Base-by-base conservation (phyloP, 1,140 invertebrate genomes). In the Rhopalosiphum maidis region DNA sequence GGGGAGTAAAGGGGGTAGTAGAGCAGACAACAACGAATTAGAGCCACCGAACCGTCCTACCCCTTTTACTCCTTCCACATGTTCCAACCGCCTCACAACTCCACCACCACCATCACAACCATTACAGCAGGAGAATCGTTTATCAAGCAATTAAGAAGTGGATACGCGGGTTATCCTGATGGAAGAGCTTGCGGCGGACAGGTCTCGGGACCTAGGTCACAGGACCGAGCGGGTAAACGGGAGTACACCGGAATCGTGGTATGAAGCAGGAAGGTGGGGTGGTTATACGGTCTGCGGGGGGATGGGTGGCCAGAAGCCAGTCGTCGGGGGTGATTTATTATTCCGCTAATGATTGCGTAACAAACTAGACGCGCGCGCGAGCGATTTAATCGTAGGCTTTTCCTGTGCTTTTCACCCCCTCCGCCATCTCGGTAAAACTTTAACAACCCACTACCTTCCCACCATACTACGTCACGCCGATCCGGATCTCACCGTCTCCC, bases 371-470 rank as follows among this genome's bases (percentile, higher is more conserved):
- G 82, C 82, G 77, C 68, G 21, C 77, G 46, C 77, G 30, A 37
- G 82, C 82, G 91, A 51, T 93, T 93, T 86, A 93, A 55, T 86
- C 91, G 91, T 93, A 93, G 91, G 91, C 82, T 86, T 93, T 93
- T 93, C 77, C 91, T n/a, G 91, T n/a, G 46, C 77, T 37, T 85
- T 82, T 92, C 91, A 8, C 91, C 46, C 91, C 11, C 35, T 30
- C 46, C 23, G 30, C 91, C 82, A 11, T 91, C 21, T 37, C 68
- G 60, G 90, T 18, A 22, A 91, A 91, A 91, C 68, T 91, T 91
- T 91, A 25, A 25, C 35, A 41, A 21, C 90, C 68, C 68, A 4
- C 54, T 7, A 5, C 46, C 43, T 8, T 30, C 3, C n/a, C 22
- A n/a, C 1, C 22, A 23, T 30, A 9, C 48, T 25, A 41, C 35